Conservation (phyloP, 2,797 vertebrate genomes). For the Tadarida brasiliensis region DNA sequence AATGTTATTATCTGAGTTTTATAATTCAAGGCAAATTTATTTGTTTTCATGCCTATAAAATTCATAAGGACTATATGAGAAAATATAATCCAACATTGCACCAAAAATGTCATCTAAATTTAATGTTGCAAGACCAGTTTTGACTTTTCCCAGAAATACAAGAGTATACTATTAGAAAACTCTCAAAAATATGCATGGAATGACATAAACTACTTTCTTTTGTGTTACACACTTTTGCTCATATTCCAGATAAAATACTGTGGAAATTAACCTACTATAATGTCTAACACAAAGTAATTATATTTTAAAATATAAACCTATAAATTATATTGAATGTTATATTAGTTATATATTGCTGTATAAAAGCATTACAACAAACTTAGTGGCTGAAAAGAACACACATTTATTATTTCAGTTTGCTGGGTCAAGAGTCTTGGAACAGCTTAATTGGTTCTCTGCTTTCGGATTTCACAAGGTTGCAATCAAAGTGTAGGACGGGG, state of each 20-base stretch:
- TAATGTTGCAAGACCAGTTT: background rate
- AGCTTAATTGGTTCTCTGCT: background rate
- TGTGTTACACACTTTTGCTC: background rate
- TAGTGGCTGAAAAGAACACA: background rate
- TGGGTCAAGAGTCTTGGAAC: background rate
- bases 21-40: slow-evolving; percentile 37
- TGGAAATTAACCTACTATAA: background rate
- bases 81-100: background rate
- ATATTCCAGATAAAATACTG: background rate
- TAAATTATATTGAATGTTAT: background rate
- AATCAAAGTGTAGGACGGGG: background rate
- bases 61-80: slow-evolving; percentile 19
- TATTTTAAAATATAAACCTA: background rate
- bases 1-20: background rate
- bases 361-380: background rate
- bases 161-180: background rate
- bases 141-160: background rate
- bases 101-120: slow-evolving; percentile 11
- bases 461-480: background rate
- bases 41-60: background rate
- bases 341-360: background rate
- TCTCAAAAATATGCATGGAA: background rate
- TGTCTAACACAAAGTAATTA: background rate
- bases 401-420: background rate
- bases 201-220: background rate